These are phyloP conservation scores for Tipula unca DNA, from an alignment of 2,888 invertebrate species.

Conservation along the genomic window DNA sequence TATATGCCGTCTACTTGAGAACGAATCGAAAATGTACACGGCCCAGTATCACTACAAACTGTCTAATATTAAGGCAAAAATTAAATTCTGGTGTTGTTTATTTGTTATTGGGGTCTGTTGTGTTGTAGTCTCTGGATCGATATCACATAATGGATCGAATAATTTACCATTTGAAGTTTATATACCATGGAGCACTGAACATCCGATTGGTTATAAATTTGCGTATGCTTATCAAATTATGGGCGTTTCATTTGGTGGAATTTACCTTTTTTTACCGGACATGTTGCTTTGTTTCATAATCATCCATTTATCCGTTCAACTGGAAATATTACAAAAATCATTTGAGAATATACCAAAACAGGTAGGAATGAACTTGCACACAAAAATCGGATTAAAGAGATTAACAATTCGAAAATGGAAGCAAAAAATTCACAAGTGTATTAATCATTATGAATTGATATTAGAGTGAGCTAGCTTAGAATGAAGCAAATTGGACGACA, in stretches of 20 bases:
- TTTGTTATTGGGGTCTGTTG: background rate
- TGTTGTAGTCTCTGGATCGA: background rate
- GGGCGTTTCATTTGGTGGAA: background rate
- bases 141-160: background rate
- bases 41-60: background rate
- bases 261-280: background rate
- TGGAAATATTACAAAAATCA: constrained; percentile 8
- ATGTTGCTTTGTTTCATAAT: background rate
- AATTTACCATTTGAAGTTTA: background rate
- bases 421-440: background rate
- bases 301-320: background rate
- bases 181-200: background rate
- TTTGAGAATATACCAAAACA: background rate
- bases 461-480: background rate
- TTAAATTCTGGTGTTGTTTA: background rate
- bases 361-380: background rate
- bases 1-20: background rate
- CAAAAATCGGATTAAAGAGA: background rate
- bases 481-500: background rate
- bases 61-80: background rate
- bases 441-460: background rate
- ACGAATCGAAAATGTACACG: background rate
- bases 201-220: background rate
- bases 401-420: background rate
- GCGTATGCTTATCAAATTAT: background rate